These are phyloP conservation scores for Carassius gibelio DNA, from an alignment of 2,113 vertebrate species.

Conservation along the genomic window DNA sequence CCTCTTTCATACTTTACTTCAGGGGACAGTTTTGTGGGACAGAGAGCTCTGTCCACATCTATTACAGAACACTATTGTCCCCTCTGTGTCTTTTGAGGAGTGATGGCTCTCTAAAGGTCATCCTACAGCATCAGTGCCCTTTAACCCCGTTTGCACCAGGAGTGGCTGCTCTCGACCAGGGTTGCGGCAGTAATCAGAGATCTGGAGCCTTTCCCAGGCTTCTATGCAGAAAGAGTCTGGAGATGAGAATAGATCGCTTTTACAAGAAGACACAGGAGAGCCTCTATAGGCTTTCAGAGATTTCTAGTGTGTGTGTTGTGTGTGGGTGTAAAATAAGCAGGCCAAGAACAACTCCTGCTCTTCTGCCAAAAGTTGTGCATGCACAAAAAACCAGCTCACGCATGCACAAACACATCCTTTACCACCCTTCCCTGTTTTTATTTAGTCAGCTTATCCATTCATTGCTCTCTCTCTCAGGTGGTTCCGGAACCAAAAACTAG, in stretches of 20 bases:
- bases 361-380: neutral
- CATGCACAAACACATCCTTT: neutral
- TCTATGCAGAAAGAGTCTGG: slow-evolving; percentile 50
- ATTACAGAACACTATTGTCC: slow-evolving; percentile 66
- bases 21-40: slow-evolving; percentile 60
- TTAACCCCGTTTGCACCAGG: slow-evolving; percentile 69
- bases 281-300: slow-evolving; percentile 31
- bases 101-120: slow-evolving; percentile 66
- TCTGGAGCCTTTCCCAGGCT: slow-evolving; percentile 73
- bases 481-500: slow-evolving; percentile 56
- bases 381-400: neutral
- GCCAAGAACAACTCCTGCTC: neutral
- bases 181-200: slow-evolving; percentile 75
- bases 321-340: slow-evolving; percentile 52
- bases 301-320: slow-evolving; percentile 29
- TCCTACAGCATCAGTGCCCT: slow-evolving; percentile 66
- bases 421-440: neutral
- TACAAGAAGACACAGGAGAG: slow-evolving; percentile 42
- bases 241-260: slow-evolving; percentile 45
- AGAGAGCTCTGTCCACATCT: slow-evolving; percentile 46
- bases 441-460: slow-evolving; percentile 51
- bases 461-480: slow-evolving; percentile 62
- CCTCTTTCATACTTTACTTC: slow-evolving; percentile 63
- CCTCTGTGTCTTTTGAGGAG: slow-evolving; percentile 38
- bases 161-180: slow-evolving; percentile 67